Evolutionary conservation across 2,113 vertebrate species (phyloP).

Genomic region (Corydoras maculifer): DNA sequence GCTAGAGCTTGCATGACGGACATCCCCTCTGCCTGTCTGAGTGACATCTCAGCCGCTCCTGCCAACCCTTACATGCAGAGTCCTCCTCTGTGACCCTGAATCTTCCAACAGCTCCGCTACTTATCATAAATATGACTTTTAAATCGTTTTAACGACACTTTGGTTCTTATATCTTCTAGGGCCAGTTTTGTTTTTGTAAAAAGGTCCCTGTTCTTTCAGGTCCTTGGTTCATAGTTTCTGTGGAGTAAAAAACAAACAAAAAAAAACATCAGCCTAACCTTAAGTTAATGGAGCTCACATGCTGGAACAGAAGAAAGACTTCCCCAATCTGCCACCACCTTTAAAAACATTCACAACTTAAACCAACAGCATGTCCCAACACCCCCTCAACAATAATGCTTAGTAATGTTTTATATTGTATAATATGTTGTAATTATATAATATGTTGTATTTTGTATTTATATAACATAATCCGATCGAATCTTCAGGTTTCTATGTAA

Average conservation of each 20-base stretch:
- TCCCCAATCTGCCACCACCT: too few species aligned
- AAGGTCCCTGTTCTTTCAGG: neutral
- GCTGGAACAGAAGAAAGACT: too few species aligned
- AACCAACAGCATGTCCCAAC: too few species aligned
- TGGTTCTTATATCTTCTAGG: neutral
- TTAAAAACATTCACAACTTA: too few species aligned
- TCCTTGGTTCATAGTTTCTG: neutral
- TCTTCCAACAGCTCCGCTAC: slow-evolving; percentile 1
- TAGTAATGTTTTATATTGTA: too few species aligned
- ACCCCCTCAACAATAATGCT: too few species aligned
- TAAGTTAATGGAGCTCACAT: too few species aligned
- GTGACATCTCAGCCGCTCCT: slow-evolving; percentile 70
- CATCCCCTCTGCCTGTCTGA: slow-evolving; percentile 78
- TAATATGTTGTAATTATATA: too few species aligned
- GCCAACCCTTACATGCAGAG: slow-evolving; percentile 37
- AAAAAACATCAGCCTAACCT: neutral
- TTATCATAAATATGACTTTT: neutral
- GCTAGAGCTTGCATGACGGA: slow-evolving; percentile 92
- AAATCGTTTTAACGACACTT: neutral
- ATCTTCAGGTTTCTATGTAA: neutral
- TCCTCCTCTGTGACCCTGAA: slow-evolving; percentile 7
- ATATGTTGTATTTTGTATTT: too few species aligned
- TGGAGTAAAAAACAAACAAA: slow-evolving; percentile 5
- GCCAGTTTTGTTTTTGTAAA: neutral
- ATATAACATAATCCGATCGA: too few species aligned